These are phyloP conservation scores for Ophion slaviceki DNA, from an alignment of 2,888 invertebrate species.

Conservation along the genomic window DNA sequence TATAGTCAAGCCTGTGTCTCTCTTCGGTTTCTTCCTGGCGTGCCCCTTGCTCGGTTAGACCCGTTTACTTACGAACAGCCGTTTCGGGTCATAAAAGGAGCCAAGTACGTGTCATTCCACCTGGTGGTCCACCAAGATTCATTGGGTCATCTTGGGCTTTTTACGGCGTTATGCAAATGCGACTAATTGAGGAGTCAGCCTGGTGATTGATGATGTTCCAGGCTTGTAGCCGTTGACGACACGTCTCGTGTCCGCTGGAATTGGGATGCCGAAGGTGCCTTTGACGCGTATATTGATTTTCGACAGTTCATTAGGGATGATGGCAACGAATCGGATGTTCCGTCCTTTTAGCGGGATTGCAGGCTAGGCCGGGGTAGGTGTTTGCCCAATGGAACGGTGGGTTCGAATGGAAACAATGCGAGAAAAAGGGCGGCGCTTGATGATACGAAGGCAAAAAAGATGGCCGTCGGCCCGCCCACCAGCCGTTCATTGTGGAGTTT, in stretches of 20 bases:
- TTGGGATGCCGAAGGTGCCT: not conserved
- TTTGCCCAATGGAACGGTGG: not conserved
- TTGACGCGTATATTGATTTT: not conserved
- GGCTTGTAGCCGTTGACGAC: not conserved
- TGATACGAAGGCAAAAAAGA: slow-evolving; percentile 21
- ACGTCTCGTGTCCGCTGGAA: not conserved
- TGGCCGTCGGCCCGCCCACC: slow-evolving; percentile 57
- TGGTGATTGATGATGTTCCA: not conserved
- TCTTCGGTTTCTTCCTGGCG: not conserved
- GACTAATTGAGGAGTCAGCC: slow-evolving; percentile 27
- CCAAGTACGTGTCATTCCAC: slow-evolving; percentile 47
- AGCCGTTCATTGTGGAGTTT: slow-evolving; percentile 60
- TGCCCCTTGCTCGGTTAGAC: slow-evolving; percentile 9
- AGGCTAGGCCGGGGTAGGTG: not conserved
- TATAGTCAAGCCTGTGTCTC: slow-evolving; percentile 22
- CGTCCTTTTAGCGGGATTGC: not conserved
- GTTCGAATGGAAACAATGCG: slow-evolving; percentile 28
- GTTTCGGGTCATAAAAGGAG: slow-evolving; percentile 58
- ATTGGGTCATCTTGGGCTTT: slow-evolving; percentile 39
- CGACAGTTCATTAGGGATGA: not conserved
- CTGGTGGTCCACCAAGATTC: slow-evolving; percentile 33
- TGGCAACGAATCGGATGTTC: not conserved
- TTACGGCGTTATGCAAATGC: slow-evolving; percentile 21
- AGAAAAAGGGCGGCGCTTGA: slow-evolving; percentile 19
- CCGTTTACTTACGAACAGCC: slow-evolving; percentile 58